Base-by-base conservation (phyloP, 2,797 vertebrate species). In the Podargus strigoides region DNA sequence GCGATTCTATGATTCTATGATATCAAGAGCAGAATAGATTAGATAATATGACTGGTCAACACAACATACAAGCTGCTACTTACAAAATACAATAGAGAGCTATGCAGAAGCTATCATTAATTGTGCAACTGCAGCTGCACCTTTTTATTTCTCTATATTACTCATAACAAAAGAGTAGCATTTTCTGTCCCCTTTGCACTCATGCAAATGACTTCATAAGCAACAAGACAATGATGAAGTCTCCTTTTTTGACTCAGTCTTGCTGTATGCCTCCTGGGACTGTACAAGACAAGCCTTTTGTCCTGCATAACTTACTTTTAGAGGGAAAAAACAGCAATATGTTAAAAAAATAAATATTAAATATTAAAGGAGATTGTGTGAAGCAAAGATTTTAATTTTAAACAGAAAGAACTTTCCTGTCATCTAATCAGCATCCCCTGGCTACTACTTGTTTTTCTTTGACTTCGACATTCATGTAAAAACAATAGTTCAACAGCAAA, bases 121-220 rank as follows among this genome's bases (percentile, higher is more conserved):
- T 23, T 44, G 5, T 10, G 23, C 36, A 85, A 47, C 50, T 82
- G 82, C 75, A 93, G 56, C 62, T 94, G 62, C 69, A 92, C 28
- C 28, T 77, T 37, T 77, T 92, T 89, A 73, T 82, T 91, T 74
- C 52, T 80, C 47, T 80, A 1, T 63, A 77, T 80, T 85, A 77
- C 47, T 85, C 64, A 87, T 67, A 89, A 87, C 20, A 77, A 63
- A 89, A 59, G 13, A 80, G 37, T 23, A 80, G 8, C 12, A 42
- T 85, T 87, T 94, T 83, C 34, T 79, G 36, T 37, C 41, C 53
- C 44, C 19, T 70, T 89, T 67, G 15, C 49, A 74, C 22, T 68
- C 28, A 23, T 79, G 68, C 27, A 91, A 93, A 87, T 77, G 9
- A 79, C 13, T 90, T 90, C 32, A 41, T 52, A 62, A 85, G 42